These are phyloP conservation scores for Moxostoma hubbsi DNA, from an alignment of 2,797 vertebrate genomes.

Conservation along the genomic window DNA sequence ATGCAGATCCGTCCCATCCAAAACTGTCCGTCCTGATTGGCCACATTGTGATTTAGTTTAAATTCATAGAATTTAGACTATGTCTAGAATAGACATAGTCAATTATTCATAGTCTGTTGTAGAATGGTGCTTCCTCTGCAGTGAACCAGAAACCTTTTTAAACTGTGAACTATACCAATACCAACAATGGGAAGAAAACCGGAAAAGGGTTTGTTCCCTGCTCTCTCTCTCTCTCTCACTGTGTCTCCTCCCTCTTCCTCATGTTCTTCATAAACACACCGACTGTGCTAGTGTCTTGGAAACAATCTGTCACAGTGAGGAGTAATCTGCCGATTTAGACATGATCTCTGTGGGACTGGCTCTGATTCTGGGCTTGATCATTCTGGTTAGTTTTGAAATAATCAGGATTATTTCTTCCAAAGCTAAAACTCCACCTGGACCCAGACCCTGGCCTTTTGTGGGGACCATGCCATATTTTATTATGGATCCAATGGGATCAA, in stretches of 20 bases:
- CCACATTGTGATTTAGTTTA: too few relatives aligned
- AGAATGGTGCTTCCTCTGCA: too few relatives aligned
- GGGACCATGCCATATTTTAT: slow-evolving; percentile 26
- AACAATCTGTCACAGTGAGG: slow-evolving; percentile 35
- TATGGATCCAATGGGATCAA: slow-evolving; percentile 1
- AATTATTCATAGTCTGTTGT: too few relatives aligned
- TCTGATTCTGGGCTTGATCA: slow-evolving; percentile 34
- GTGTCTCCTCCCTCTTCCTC: slow-evolving; percentile 5
- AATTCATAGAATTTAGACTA: too few relatives aligned
- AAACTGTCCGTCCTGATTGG: too few relatives aligned
- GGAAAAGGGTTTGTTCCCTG: too few relatives aligned
- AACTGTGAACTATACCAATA: too few relatives aligned
- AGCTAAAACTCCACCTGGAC: slow-evolving; percentile 37
- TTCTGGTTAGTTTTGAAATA: slow-evolving; percentile 41
- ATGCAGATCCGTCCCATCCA: too few relatives aligned
- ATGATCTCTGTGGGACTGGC: neutral
- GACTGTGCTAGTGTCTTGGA: neutral
- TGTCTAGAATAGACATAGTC: too few relatives aligned
- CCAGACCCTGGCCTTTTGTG: slow-evolving; percentile 47
- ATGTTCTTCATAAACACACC: neutral
- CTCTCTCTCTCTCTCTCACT: too few relatives aligned
- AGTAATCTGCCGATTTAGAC: slow-evolving; percentile 27
- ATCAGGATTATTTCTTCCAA: slow-evolving; percentile 30
- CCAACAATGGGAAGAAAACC: too few relatives aligned
- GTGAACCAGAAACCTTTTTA: too few relatives aligned